These are phyloP conservation scores for Labia minor DNA, from an alignment of 2,888 invertebrate genomes.

Conservation along the genomic window DNA sequence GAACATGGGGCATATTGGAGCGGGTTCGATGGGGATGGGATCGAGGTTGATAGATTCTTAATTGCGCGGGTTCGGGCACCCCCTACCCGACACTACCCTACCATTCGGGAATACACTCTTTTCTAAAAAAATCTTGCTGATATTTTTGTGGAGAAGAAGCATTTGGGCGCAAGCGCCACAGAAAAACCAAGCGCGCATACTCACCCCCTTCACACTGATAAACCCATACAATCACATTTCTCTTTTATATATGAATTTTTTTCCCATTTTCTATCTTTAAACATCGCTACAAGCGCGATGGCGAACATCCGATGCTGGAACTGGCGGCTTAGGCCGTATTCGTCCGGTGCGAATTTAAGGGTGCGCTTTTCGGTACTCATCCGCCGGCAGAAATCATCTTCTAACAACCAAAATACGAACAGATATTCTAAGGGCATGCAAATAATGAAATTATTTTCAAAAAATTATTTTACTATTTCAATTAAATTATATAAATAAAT, in stretches of 20 bases:
- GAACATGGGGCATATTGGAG: constrained; percentile 1
- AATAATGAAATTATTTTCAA: neutral
- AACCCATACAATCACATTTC: neutral
- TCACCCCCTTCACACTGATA: neutral
- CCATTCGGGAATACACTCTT: neutral
- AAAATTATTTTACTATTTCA: neutral
- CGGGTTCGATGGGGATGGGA: neutral
- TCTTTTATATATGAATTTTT: constrained; percentile 4
- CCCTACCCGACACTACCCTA: neutral
- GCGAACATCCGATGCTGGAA: neutral
- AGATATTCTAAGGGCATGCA: neutral
- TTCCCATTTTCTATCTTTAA: neutral
- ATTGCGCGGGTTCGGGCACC: constrained; percentile 1
- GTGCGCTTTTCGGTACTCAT: neutral
- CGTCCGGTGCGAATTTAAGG: neutral
- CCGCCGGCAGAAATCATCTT: neutral
- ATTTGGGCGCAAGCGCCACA: neutral
- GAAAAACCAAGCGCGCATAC: neutral
- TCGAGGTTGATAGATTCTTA: constrained; percentile 7
- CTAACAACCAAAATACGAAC: neutral
- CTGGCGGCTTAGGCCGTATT: neutral
- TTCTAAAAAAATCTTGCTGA: neutral
- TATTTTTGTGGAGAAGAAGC: neutral
- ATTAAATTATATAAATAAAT: neutral
- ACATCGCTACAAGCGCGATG: neutral